Evolutionary conservation across 2,797 vertebrate genomes (phyloP), one percentile per base, ranked within the genome.

Genomic region (Hippocampus kuda): DNA sequence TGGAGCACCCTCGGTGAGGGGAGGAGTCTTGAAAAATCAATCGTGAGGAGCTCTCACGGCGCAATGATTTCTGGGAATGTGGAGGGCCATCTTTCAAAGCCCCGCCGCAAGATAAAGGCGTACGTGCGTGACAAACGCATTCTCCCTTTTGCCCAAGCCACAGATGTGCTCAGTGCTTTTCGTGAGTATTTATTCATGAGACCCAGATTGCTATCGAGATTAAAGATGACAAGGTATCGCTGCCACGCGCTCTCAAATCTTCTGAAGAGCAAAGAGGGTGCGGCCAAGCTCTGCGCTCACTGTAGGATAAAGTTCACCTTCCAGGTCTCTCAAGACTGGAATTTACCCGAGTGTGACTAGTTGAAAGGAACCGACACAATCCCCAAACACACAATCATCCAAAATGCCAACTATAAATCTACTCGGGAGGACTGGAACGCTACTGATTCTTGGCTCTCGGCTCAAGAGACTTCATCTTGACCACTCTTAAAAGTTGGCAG

Each of bases 11-110:
- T 85, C 83, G 82, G 72, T 80, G 81, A 77, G 80, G 61, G 74
- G 12, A 20, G 6, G 6, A 70, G 81, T 73, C 74, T 76, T 69
- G 63, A 48, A 83, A 34, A 85, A 88, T 88, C 86, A 74, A 88
- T 88, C 81, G 78, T 81, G 67, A 82, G 81, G 84, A 81, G 74
- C 81, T 75, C 76, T 87, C 70, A 56, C 65, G 74, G 75, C 15
- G 72, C 76, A 22, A 9, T 71, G 81, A 84, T 83, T 86, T 83
- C 83, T 81, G 79, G 83, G 83, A 85, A 86, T 82, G 85, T 83
- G 51, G 71, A 83, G 83, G 71, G 65, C 75, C 78, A 72, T 81
- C 75, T 83, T 77, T 56, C 78, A 74, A 83, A 74, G 73, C 75
- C 22, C 7, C 68, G 34, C 42, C 62, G 2, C 13, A 8, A 65